Base-by-base conservation (phyloP, 2,888 invertebrate genomes). In the Eristalinus sepulchralis region DNA sequence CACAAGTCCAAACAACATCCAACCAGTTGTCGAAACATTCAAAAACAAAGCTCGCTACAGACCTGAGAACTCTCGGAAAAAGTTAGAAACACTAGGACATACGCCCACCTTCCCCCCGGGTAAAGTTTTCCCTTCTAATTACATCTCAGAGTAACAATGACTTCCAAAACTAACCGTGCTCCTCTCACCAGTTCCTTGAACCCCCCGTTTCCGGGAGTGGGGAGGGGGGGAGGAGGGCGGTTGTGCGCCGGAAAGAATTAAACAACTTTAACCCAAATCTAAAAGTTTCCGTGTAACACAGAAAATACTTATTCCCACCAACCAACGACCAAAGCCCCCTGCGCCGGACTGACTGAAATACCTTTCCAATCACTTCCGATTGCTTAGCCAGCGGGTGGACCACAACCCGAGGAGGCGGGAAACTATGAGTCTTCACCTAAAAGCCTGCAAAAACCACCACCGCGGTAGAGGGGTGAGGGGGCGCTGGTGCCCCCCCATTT, bases 201-300 rank as follows among this genome's bases (percentile, higher is more conserved):
- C 63, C 31, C 3, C 24, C 57, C 1, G 11, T 10, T 4, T 5
- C 8, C 5, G 2, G 10, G 20, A n/a, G 4, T 8, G 2, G 53
- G 3, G 0, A 53, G 53, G 5, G 5, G 53, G 0, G 17, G 6
- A 13, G 20, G 55, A 1, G 9, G 22, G 57, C 24, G 24, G 13
- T 22, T 57, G 62, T 22, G 57, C 22, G 57, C 57, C 11, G 24
- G 24, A 27, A 27, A 34, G 17, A 63, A 76, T 66, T 39, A 72
- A 72, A 67, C 57, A 84, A 84, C 84, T 84, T 79, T 83, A 86
- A 86, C 86, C 86, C 75, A 86, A 86, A 86, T 86, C 78, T 33
- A 73, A 83, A 86, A 79, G 83, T 82, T 86, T 72, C 53, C 47
- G 70, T 78, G 78, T 86, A 83, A 75, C 72, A 68, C 73, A 55